Conservation (phyloP, 2,888 invertebrate genomes). For the Athripsodes cinereus region DNA sequence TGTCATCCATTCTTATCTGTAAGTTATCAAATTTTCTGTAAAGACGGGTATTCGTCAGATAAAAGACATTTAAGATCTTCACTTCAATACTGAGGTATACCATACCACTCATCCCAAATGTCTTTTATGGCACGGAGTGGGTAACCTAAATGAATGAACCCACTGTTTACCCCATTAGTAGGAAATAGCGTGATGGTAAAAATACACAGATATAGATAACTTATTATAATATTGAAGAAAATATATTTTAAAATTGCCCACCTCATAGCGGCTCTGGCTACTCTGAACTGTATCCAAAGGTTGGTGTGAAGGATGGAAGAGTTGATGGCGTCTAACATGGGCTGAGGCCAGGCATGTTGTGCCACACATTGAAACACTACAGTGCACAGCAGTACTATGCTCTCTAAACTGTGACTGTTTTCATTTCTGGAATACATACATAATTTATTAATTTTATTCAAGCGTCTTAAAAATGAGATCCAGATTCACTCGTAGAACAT, state of each 20-base stretch:
- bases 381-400: slow-evolving; percentile 72
- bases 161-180: too few relatives aligned
- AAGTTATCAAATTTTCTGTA: too few relatives aligned
- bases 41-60: too few relatives aligned
- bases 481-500: too few relatives aligned
- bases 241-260: slow-evolving; percentile 35
- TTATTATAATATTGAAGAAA: background rate
- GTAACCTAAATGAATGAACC: too few relatives aligned
- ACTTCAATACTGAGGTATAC: background rate
- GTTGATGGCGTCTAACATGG: slow-evolving; percentile 53
- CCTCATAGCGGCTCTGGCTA: slow-evolving; percentile 80
- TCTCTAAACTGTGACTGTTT: slow-evolving; percentile 34
- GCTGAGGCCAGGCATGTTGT: slow-evolving; percentile 60
- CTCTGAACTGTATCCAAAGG: slow-evolving; percentile 80
- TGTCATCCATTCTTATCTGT: too few relatives aligned
- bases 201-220: too few relatives aligned
- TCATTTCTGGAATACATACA: slow-evolving; percentile 3
- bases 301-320: slow-evolving; percentile 54
- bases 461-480: too few relatives aligned
- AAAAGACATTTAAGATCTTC: background rate
- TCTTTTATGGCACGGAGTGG: too few relatives aligned
- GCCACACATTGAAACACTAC: slow-evolving; percentile 76
- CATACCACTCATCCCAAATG: too few relatives aligned
- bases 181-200: too few relatives aligned
- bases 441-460: too few relatives aligned